Evolutionary conservation across 2,113 vertebrate genomes (phyloP), one percentile per base, ranked within the genome.

Genomic region (Isichthys henryi): DNA sequence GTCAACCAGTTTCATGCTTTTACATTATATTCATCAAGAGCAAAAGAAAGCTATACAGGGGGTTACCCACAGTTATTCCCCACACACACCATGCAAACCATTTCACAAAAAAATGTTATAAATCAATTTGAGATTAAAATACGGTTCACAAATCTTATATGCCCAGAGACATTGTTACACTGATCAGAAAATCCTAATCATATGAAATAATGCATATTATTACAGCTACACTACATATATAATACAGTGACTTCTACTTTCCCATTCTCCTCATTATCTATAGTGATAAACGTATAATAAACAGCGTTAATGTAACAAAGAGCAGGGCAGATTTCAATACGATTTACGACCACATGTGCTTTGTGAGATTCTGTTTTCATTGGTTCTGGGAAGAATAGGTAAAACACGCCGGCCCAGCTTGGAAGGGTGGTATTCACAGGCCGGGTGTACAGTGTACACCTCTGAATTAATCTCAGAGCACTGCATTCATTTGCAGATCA

Each of bases 401-500:
- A 9, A 48, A 48, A 49, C 88, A 52, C 27, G 49, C 27, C 8
- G 1, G 80, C 27, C 49, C n/a, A 88, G 31, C 70, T n/a, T 15
- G 21, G 62, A 27, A n/a, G 74, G 52, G 80, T 6, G 2, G 87
- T 2, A 46, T 35, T 77, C 45, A 86, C 27, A 86, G 82, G 45
- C 27, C 43, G 88, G 62, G 31, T 56, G 45, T 46, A 88, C 86
- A 70, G 88, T 86, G 89, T 82, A 90, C 91, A 90, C 87, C 88
- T 91, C 88, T 92, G 86, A 90, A 88, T 90, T 84, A 90, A 74
- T 35, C 88, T 53, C 89, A 87, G 66, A 58, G 49, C 49, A 77
- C 90, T 87, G 88, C 91, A 92, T 92, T 92, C 92, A 92, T 89
- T 91, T 91, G 92, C 90, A 91, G 92, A 92, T 92, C 90, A 87